Conservation (phyloP, 2,113 vertebrate genomes). For the Murina feae region DNA sequence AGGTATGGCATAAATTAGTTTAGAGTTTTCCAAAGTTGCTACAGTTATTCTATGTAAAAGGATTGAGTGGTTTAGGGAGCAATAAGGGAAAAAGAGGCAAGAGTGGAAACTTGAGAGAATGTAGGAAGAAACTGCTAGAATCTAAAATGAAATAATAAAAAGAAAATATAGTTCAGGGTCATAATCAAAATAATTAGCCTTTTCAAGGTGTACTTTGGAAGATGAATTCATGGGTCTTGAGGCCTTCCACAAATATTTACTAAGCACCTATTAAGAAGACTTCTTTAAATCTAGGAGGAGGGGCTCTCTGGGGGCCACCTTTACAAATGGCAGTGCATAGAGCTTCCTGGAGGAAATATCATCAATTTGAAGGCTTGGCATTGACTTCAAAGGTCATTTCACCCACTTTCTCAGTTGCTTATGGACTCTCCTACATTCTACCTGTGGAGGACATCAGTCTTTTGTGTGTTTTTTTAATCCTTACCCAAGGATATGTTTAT, state of each 20-base stretch:
- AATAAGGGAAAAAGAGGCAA: not conserved
- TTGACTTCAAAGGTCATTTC: not conserved
- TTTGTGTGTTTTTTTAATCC: not conserved
- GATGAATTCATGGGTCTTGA: not conserved
- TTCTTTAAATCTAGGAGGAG: not conserved
- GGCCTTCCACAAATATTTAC: not conserved
- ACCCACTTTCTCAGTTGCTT: not conserved
- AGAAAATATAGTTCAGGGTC: not conserved
- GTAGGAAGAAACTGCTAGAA: not conserved
- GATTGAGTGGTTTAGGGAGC: accelerated
- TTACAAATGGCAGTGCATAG: not conserved
- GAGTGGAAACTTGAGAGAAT: not conserved
- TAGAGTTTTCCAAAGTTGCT: not conserved
- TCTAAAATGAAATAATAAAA: not conserved
- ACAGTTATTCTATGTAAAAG: not conserved
- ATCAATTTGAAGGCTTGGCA: not conserved
- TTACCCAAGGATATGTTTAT: not conserved
- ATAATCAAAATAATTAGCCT: not conserved
- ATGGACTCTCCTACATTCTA: not conserved
- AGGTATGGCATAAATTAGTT: not conserved
- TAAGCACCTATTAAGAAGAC: not conserved
- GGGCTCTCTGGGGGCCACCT: not conserved
- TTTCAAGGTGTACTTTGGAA: not conserved
- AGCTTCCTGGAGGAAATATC: not conserved
- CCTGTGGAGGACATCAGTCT: not conserved